These are phyloP conservation scores for Chaetoderma sp. DNA, from an alignment of 2,888 invertebrate genomes.

Conservation along the genomic window DNA sequence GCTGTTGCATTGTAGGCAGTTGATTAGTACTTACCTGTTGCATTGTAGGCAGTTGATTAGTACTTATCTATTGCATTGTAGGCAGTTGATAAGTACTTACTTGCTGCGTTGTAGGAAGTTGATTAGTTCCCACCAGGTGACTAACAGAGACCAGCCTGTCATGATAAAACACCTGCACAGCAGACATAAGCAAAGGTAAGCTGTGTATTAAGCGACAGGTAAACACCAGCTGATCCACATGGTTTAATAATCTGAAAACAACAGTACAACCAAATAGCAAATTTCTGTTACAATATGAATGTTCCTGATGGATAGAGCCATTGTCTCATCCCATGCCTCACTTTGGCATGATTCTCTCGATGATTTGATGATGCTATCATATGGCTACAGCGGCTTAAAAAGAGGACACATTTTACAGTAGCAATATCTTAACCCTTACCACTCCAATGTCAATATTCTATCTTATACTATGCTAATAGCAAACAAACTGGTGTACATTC, in stretches of 20 bases:
- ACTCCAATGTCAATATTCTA: too few species aligned
- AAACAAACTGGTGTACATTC: too few species aligned
- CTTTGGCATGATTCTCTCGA: background rate
- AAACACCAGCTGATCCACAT: conserved; percentile 58
- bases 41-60: too few species aligned
- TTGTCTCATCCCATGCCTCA: background rate
- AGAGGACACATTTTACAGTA: too few species aligned
- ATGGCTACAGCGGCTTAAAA: too few species aligned
- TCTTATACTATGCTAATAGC: too few species aligned
- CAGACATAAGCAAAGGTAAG: conserved; percentile 70
- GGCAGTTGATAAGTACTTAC: too few species aligned
- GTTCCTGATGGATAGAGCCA: background rate
- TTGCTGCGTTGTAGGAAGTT: conserved; percentile 64
- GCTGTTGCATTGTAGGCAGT: too few species aligned
- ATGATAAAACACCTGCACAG: conserved; percentile 69
- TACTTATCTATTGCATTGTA: too few species aligned
- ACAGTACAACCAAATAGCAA: background rate
- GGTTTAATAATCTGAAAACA: conserved; percentile 58
- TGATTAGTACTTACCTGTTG: too few species aligned
- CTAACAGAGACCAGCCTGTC: conserved; percentile 70
- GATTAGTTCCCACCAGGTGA: conserved; percentile 71
- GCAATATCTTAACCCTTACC: too few species aligned
- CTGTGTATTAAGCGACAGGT: conserved; percentile 71
- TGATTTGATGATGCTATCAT: too few species aligned
- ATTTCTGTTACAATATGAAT: background rate